phyloP scores from a whole-genome alignment of 2,797 vertebrate species.

The Amblyraja radiata region DNA sequence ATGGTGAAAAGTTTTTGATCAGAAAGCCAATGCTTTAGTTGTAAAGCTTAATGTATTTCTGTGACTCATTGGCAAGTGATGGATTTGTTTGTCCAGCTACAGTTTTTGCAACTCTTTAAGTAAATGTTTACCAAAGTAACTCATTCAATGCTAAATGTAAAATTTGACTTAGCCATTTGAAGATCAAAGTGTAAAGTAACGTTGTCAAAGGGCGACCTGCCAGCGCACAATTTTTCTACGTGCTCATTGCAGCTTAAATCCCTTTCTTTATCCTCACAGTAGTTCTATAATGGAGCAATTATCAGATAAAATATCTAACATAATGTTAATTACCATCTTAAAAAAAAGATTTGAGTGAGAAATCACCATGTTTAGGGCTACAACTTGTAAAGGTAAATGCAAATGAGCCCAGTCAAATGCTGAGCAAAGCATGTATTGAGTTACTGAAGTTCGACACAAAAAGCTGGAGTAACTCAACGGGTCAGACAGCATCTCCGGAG shows the following conservation, averaged over 20 bases:
- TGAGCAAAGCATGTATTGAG: not conserved
- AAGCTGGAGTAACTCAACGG: too few relatives aligned
- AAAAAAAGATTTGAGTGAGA: not conserved
- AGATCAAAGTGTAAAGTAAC: not conserved
- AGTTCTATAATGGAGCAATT: not conserved
- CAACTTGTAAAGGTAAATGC: not conserved
- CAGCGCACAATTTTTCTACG: not conserved
- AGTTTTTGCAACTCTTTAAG: not conserved
- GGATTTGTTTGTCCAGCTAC: not conserved
- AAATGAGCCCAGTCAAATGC: not conserved
- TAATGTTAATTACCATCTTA: not conserved
- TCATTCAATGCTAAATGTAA: not conserved
- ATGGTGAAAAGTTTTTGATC: not conserved
- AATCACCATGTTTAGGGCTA: not conserved
- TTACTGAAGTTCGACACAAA: not conserved
- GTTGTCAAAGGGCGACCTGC: not conserved
- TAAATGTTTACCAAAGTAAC: not conserved
- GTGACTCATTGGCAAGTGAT: conserved; percentile 6
- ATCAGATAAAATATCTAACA: not conserved
- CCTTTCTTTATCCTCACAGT: not conserved
- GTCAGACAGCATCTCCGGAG: too few relatives aligned
- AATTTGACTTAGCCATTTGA: not conserved
- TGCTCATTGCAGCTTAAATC: not conserved
- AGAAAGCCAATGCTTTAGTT: not conserved
- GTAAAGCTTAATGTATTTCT: not conserved